Base-by-base conservation (phyloP, 2,113 vertebrate species). In the Trichomycterus rosablanca region DNA sequence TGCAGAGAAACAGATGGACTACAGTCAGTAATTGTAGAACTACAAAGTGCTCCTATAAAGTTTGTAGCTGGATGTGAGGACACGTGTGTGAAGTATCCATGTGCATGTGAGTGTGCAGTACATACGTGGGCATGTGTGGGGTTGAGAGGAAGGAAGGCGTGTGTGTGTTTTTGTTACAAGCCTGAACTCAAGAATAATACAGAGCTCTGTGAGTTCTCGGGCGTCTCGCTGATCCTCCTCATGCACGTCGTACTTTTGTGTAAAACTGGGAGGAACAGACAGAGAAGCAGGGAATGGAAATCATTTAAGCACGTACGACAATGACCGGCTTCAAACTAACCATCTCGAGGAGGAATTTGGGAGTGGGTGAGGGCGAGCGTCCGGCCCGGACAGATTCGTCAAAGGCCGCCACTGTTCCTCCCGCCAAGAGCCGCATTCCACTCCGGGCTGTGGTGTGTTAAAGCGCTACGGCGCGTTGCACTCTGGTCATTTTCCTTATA, bases 231-330 rank as follows among this genome's bases (percentile, higher is more conserved):
- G 67, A 66, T 40, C 30, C 9, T 40, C 40, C 54, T 60, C 45
- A 50, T 56, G 63, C 34, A 67, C 54, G 43, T 44, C 66, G 48
- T 46, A 42, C 46, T 40, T 20, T 22, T 44, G 23, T 34, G 45
- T 50, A 26, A 51, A 45, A 42, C 15, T 14, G 42, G 9, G 57
- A 40, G 52, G 56, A 20, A 11, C 34, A 40, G 24, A 24, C 2
- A 24, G 2, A 19, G 35, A 19, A 59, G 56, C 30, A 18, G 51
- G 64, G 67, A 56, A 34, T 53, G 39, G 61, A 50, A 28, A 57
- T 79, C 67, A 52, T 68, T n/a, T 73, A 76, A 77, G 74, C 24
- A 53, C 73, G 73, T 75, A 74, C 77, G 76, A 80, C 72, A 79
- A 62, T 67, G 54, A 48, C n/a, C 63, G 71, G 65, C 72, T 56